Conservation (phyloP, 2,113 vertebrate species). For the Origma solitaria region DNA sequence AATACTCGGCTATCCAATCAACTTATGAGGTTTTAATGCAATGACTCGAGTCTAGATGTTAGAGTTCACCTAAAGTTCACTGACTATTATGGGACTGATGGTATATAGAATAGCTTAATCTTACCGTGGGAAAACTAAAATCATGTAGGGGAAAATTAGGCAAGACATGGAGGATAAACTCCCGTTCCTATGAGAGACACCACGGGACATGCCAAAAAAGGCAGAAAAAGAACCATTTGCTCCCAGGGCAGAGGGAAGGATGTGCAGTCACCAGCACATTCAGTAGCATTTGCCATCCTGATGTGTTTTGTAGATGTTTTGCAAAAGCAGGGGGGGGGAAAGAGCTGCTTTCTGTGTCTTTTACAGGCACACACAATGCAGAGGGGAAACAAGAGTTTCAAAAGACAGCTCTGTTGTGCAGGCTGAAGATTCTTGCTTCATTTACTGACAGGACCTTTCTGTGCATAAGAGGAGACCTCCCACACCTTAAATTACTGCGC, state of each 20-base stretch:
- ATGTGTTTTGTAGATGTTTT: not conserved
- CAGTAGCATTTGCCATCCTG: not conserved
- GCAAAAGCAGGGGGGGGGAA: not conserved
- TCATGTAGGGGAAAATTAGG: conserved; percentile 19
- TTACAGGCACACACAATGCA: not conserved
- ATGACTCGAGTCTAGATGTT: conserved; percentile 14
- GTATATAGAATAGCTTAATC: conserved; percentile 44
- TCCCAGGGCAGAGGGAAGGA: not conserved
- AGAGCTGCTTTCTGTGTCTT: not conserved
- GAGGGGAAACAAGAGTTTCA: conserved; percentile 20
- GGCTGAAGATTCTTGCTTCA: not conserved
- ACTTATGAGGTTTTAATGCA: conserved; percentile 1
- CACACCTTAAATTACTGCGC: conserved; percentile 44
- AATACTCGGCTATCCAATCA: not conserved
- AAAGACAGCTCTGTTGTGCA: conserved; percentile 3
- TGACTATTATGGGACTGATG: conserved; percentile 7
- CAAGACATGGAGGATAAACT: conserved; percentile 27
- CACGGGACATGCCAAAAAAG: not conserved
- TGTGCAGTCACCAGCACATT: not conserved
- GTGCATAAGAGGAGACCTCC: conserved; percentile 38
- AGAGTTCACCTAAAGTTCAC: conserved; percentile 61
- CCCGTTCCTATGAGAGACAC: not conserved
- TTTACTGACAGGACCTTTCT: conserved; percentile 56
- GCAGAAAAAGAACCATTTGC: not conserved
- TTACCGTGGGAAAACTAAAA: conserved; percentile 54